Conservation (phyloP, 2,113 vertebrate species). For the Sapayoa aenigma region DNA sequence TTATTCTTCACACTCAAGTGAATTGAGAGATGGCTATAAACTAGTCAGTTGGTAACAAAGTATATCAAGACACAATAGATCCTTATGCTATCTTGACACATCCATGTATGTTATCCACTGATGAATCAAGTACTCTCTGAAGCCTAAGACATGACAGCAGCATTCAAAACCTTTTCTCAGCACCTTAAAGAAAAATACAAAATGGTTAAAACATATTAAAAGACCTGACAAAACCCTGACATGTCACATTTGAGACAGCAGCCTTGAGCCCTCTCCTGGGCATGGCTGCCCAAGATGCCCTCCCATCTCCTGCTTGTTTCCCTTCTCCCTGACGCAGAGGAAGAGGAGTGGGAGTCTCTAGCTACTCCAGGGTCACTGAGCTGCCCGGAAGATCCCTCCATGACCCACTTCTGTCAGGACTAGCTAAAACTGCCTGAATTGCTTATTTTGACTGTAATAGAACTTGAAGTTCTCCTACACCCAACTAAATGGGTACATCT, state of each 20-base stretch:
- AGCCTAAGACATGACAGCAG: neutral
- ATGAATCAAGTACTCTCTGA: neutral
- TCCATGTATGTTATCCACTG: neutral
- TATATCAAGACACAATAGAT: neutral
- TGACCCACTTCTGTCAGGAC: neutral
- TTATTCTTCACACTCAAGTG: neutral
- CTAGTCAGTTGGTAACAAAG: neutral
- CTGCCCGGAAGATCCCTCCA: neutral
- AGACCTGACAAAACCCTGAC: neutral
- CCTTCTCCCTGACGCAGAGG: neutral
- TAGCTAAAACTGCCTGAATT: neutral
- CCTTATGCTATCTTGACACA: neutral
- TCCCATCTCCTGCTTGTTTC: neutral
- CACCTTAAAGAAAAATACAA: neutral
- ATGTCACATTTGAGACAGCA: neutral
- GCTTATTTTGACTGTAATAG: neutral
- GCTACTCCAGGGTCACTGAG: neutral
- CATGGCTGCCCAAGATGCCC: fast-evolving
- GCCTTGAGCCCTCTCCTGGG: neutral
- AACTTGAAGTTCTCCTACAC: neutral
- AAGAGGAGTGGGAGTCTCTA: neutral
- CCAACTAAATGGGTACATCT: fast-evolving
- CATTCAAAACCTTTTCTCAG: neutral
- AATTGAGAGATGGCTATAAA: neutral
- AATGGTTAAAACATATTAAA: neutral